Evolutionary conservation across 2,888 invertebrate species (phyloP), one percentile per base, ranked within the genome.

Genomic region (Cheilosia grossa): DNA sequence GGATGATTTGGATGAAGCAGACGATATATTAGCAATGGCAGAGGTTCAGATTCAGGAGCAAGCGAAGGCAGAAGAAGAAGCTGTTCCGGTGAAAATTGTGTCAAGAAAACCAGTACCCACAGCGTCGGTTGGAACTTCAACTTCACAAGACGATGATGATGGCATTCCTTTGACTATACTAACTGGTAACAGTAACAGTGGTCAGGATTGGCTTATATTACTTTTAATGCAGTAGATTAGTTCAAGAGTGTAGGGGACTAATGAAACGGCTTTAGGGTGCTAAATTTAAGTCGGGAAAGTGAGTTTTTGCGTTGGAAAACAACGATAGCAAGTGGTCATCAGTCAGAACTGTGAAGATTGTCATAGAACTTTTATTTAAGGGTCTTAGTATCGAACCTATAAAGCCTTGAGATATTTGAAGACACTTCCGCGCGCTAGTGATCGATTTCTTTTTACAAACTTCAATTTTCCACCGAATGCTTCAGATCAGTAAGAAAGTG

Each of bases 41-140:
- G 19, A 40, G 4, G 40, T n/a, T 27, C n/a, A 42, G 24, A 53
- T 13, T 37, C 4, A 44, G 54, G 13, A 17, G 13, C 4, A 4
- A 67, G 10, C 30, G 17, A 27, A 27, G 9, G 2, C 54, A n/a
- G 2, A 7, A 54, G 30, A 33, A 42, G 44, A n/a, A 30, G 54
- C 51, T 30, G 53, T 44, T 21, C 42, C 70, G 42, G 61, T 61
- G n/a, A 61, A 30, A 66, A 49, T 47, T 30, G 42, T 21, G 17
- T 13, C 33, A 37, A 78, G 51, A 30, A 47, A 66, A 58, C 58
- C 75, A 15, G 70, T 75, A 6, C 19, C 54, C 27, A 72, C 75
- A 56, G 67, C 74, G 47, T 70, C 74, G 3, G 78, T 82, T 67
- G 79, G 80, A 44, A 79, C 83, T 53, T 83, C 79, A n/a, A 83